Evolutionary conservation across 2,888 invertebrate species (phyloP).

Genomic region (Lucinisca nassula): DNA sequence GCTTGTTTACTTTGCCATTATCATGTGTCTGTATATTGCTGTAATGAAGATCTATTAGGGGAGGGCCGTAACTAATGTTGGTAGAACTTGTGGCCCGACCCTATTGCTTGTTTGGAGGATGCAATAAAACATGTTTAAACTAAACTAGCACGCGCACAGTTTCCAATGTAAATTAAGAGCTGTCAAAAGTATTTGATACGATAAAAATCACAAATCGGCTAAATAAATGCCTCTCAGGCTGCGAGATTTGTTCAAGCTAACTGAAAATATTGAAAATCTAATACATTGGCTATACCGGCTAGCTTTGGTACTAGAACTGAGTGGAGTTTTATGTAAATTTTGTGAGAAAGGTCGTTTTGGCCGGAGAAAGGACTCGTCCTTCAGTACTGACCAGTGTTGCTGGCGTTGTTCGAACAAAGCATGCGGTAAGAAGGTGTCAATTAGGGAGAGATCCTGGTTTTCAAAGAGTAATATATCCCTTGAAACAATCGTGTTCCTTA

Average conservation of each 20-base stretch:
- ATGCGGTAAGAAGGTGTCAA: constrained; percentile 15
- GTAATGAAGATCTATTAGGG: no score
- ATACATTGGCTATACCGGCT: neutral
- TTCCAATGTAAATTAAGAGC: constrained; percentile 2
- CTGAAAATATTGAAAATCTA: neutral
- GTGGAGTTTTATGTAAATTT: neutral
- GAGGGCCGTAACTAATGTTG: no score
- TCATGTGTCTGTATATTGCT: no score
- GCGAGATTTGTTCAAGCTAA: neutral
- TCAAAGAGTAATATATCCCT: constrained; percentile 7
- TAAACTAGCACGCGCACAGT: neutral
- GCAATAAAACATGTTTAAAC: no score
- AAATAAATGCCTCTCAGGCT: neutral
- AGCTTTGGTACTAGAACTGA: neutral
- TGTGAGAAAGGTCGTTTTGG: neutral
- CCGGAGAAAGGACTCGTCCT: neutral
- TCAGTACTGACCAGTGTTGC: constrained; percentile 7
- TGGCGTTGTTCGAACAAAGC: constrained; percentile 29
- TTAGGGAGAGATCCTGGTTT: constrained; percentile 24
- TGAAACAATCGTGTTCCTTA: constrained; percentile 6
- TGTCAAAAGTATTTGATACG: neutral
- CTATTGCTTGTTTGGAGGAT: no score
- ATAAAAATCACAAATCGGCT: neutral
- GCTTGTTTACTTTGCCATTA: no score
- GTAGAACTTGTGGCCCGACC: no score